These are phyloP conservation scores for Murina feae DNA, from an alignment of 2,113 vertebrate genomes.

Conservation along the genomic window DNA sequence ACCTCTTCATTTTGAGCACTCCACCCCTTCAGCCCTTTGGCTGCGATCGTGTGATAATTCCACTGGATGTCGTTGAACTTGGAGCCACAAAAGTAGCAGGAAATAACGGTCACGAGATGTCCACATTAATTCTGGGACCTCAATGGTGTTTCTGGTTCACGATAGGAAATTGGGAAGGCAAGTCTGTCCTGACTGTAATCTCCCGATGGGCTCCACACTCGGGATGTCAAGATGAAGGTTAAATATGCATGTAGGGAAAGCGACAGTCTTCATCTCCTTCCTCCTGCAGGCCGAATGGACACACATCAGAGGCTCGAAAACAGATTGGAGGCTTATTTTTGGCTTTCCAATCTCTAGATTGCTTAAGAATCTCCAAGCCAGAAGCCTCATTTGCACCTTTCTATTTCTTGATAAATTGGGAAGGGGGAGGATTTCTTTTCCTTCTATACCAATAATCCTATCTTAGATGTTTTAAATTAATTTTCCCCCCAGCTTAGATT, in stretches of 20 bases:
- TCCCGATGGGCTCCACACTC: background rate
- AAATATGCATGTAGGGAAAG: background rate
- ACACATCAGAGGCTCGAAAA: background rate
- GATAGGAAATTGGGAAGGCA: slow-evolving; percentile 14
- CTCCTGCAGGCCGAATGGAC: slow-evolving; percentile 25
- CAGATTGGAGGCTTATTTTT: background rate
- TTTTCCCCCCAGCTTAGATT: background rate
- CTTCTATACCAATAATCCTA: background rate
- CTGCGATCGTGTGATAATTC: slow-evolving; percentile 55
- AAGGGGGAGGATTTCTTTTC: background rate
- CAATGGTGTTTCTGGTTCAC: slow-evolving; percentile 11
- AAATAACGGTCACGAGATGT: slow-evolving; percentile 27
- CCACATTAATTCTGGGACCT: slow-evolving; percentile 44
- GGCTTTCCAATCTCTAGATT: background rate
- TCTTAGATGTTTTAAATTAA: background rate
- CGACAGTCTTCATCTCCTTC: background rate
- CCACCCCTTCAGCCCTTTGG: background rate
- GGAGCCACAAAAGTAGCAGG: slow-evolving; percentile 62
- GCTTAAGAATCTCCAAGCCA: background rate
- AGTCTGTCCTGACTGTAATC: background rate
- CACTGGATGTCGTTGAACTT: background rate
- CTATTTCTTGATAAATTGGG: background rate
- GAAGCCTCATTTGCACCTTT: background rate
- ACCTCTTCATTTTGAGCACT: background rate
- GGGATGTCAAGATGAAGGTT: slow-evolving; percentile 36